Conservation (phyloP, 2,888 invertebrate species). For the Idaea aversata region DNA sequence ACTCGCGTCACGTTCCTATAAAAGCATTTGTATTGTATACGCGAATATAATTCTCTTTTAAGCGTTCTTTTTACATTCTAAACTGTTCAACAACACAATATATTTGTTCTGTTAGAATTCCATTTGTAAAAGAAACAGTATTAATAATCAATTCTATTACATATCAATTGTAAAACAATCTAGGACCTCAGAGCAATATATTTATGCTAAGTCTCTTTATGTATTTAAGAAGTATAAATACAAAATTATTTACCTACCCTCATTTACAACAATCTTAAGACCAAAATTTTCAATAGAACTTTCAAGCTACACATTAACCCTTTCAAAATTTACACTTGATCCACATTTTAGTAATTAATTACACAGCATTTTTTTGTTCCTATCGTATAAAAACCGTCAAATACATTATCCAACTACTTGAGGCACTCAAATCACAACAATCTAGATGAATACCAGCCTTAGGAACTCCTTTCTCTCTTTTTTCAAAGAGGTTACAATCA, state of each 20-base stretch:
- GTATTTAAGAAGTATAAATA: no score
- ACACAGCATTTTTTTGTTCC: no score
- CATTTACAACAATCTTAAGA: no score
- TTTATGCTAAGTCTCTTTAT: no score
- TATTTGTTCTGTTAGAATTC: conserved; percentile 12
- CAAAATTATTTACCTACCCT: no score
- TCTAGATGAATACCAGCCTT: neutral
- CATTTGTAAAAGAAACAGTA: conserved; percentile 8
- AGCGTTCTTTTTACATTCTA: conserved; percentile 29
- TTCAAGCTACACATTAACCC: neutral
- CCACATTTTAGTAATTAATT: neutral
- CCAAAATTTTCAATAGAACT: neutral
- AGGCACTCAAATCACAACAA: neutral
- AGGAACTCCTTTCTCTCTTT: neutral
- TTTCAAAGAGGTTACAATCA: neutral
- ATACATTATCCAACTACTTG: neutral
- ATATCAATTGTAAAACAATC: conserved; percentile 7
- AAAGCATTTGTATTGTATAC: conserved; percentile 32
- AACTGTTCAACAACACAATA: conserved; percentile 18
- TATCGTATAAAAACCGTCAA: neutral
- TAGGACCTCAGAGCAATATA: no score
- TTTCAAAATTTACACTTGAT: neutral
- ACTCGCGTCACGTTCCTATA: conserved; percentile 44
- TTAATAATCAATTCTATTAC: no score
- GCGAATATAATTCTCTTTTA: conserved; percentile 32